phyloP scores from a whole-genome alignment of 1,140 invertebrate genomes.

The Drosophila saltans region DNA sequence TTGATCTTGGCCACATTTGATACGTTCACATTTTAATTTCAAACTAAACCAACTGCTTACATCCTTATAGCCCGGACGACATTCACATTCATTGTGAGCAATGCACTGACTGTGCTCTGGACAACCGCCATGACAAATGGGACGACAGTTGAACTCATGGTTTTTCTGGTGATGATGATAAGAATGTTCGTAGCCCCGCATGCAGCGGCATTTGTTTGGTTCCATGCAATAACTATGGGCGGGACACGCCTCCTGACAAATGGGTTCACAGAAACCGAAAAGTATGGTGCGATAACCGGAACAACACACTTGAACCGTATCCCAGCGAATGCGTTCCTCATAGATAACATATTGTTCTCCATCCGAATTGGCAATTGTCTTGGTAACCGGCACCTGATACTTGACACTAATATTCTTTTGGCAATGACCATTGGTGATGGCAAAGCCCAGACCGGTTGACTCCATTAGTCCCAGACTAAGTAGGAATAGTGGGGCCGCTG shows the following conservation, averaged over 20 bases:
- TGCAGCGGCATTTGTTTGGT: conserved; percentile 86
- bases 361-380: conserved; percentile 22
- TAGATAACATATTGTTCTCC: conserved; percentile 52
- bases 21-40: conserved; percentile 61
- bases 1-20: conserved; percentile 69
- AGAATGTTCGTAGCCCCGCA: conserved; percentile 83
- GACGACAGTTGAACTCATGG: conserved; percentile 63
- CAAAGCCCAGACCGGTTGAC: conserved; percentile 26
- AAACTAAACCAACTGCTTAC: conserved; percentile 69
- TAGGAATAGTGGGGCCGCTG: conserved; percentile 23
- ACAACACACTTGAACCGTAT: conserved; percentile 69
- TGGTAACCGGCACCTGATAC: conserved; percentile 72
- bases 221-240: conserved; percentile 85
- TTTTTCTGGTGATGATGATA: conserved; percentile 64
- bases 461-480: conserved; percentile 24
- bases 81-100: conserved; percentile 69
- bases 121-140: conserved; percentile 70
- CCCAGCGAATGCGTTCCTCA: conserved; percentile 71
- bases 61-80: conserved; percentile 67
- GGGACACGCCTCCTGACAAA: conserved; percentile 61
- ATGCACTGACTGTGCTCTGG: conserved; percentile 69
- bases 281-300: conserved; percentile 73
- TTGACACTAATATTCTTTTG: conserved; percentile 75
- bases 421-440: conserved; percentile 71
- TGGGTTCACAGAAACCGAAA: conserved; percentile 73